Conservation (phyloP, 2,797 vertebrate species). For the Coendou prehensilis region DNA sequence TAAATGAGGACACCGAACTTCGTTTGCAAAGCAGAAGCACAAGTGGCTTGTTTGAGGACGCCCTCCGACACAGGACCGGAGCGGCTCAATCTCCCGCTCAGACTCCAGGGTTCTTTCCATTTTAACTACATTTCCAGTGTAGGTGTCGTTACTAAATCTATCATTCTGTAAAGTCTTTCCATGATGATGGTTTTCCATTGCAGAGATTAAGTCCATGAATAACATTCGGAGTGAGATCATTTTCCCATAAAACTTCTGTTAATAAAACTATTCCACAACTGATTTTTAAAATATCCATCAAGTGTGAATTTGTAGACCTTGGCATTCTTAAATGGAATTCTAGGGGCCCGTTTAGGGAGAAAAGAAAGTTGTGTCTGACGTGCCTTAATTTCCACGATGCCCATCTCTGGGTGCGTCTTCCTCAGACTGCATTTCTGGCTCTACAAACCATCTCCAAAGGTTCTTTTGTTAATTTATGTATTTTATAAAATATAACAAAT, state of each 20-base stretch:
- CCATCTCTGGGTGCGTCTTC: not conserved
- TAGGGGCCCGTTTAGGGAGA: not conserved
- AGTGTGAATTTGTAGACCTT: not conserved
- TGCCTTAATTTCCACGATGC: not conserved
- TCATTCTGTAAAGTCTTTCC: slow-evolving; percentile 56
- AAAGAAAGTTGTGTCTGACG: not conserved
- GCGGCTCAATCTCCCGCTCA: not conserved
- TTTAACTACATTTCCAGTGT: not conserved
- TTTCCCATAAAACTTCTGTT: slow-evolving; percentile 59
- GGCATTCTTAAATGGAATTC: slow-evolving; percentile 28
- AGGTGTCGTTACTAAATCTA: slow-evolving; percentile 30
- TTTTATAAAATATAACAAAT: slow-evolving; percentile 36
- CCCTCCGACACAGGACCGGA: not conserved
- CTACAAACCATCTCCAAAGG: not conserved
- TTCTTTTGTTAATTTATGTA: not conserved
- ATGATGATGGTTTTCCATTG: slow-evolving; percentile 64
- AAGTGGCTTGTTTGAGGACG: not conserved
- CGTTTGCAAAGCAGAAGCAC: not conserved
- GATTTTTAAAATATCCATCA: slow-evolving; percentile 8
- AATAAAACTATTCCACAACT: slow-evolving; percentile 60
- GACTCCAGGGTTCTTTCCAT: not conserved
- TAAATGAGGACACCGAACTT: not conserved
- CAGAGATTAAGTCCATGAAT: slow-evolving; percentile 25
- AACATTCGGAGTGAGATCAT: slow-evolving; percentile 69
- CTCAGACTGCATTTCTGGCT: not conserved